Conservation (phyloP, 2,888 invertebrate genomes). For the Xanthia togata region DNA sequence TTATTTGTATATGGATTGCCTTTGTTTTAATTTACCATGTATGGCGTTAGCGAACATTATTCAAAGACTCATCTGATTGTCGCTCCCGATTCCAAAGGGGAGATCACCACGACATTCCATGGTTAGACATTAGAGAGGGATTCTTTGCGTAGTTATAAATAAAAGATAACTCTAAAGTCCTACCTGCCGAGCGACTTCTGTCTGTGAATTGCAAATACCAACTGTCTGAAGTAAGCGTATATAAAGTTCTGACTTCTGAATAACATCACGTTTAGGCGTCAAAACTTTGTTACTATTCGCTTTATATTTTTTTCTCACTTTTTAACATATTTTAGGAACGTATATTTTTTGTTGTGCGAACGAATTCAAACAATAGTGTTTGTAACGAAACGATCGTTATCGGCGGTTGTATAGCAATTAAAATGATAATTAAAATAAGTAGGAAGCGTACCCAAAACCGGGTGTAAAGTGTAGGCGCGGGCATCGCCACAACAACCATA, state of each 20-base stretch:
- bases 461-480: slow-evolving; percentile 83
- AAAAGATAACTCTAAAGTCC: slow-evolving; percentile 88
- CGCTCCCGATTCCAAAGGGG: slow-evolving; percentile 15
- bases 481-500: slow-evolving; percentile 79
- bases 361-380: slow-evolving; percentile 81
- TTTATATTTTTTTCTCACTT: slow-evolving; percentile 52
- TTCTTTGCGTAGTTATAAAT: slow-evolving; percentile 88
- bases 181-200: slow-evolving; percentile 84
- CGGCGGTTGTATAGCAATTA: slow-evolving; percentile 81
- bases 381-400: slow-evolving; percentile 80
- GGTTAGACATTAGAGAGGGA: slow-evolving; percentile 73
- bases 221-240: slow-evolving; percentile 73
- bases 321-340: slow-evolving; percentile 50
- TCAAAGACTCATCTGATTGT: slow-evolving; percentile 21
- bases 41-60: not conserved
- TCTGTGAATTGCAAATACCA: slow-evolving; percentile 89
- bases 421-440: slow-evolving; percentile 87
- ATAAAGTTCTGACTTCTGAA: slow-evolving; percentile 76
- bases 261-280: slow-evolving; percentile 72
- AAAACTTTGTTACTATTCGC: slow-evolving; percentile 66
- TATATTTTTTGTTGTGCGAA: slow-evolving; percentile 69
- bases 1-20: not conserved
- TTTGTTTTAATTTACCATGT: not conserved
- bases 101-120: slow-evolving; percentile 65
- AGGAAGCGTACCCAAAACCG: slow-evolving; percentile 83